A percentile compares a stretch with the other conserved stretches of the same genome.
These are phyloP conservation scores for Entomobrya multifasciata DNA, from an alignment of 2,888 invertebrate species.

Conservation along the genomic window DNA sequence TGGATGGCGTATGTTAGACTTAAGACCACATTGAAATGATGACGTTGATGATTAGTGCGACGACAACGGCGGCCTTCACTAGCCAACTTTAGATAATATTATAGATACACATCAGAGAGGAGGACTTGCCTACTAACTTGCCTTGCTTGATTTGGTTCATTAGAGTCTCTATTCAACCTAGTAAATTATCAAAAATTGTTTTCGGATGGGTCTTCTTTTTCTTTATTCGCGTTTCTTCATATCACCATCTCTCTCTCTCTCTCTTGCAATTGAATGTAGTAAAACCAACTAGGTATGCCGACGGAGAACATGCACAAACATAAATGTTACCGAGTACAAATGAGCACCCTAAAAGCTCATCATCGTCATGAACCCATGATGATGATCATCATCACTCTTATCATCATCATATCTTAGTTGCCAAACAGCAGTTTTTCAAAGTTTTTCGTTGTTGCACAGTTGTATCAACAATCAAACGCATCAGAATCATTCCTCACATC, in stretches of 20 bases:
- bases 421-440: conserved; percentile 11
- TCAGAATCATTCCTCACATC: conserved; percentile 4
- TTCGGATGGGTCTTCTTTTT: conserved; percentile 73
- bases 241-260: no score
- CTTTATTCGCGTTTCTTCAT: conserved; percentile 53
- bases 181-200: conserved; percentile 79
- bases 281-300: conserved; percentile 19
- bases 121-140: conserved; percentile 58
- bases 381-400: not conserved
- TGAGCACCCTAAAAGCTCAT: conserved; percentile 53
- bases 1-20: no score
- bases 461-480: conserved; percentile 4
- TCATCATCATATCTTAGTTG: conserved; percentile 7
- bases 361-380: no score
- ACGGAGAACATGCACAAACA: no score
- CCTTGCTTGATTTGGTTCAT: conserved; percentile 78
- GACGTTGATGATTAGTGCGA: conserved; percentile 37
- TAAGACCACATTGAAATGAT: conserved; percentile 16
- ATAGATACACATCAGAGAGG: not conserved
- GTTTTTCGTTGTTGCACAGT: conserved; percentile 7
- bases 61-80: conserved; percentile 55
- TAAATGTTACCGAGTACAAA: conserved; percentile 16
- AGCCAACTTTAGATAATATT: conserved; percentile 15
- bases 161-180: conserved; percentile 77
- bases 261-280: conserved; percentile 14